A percentile compares a stretch with the other conserved stretches of the same genome.
These are phyloP conservation scores for Nebria brevicollis DNA, from an alignment of 2,888 invertebrate genomes.

Conservation along the genomic window DNA sequence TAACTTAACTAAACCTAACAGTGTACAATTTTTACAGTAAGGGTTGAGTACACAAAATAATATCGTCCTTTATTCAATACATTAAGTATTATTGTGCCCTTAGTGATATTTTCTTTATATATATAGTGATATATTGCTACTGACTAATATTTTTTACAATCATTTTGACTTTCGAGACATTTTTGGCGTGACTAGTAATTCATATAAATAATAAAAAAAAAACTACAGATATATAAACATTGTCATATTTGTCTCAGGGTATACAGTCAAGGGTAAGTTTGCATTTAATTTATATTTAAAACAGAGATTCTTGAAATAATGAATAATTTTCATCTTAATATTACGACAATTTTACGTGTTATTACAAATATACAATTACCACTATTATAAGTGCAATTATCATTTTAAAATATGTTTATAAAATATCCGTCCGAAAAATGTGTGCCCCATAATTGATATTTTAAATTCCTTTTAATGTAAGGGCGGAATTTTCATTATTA, in stretches of 20 bases:
- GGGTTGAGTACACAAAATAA: slow-evolving; percentile 47
- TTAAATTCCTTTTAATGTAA: neutral
- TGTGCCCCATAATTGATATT: no score
- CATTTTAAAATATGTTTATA: no score
- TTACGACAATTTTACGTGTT: no score
- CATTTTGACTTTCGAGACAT: neutral
- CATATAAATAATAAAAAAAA: slow-evolving; percentile 26
- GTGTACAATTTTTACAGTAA: slow-evolving; percentile 45
- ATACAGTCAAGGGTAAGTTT: no score
- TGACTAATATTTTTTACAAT: slow-evolving; percentile 65
- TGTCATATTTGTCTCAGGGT: no score
- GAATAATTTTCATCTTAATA: no score
- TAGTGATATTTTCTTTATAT: slow-evolving; percentile 41
- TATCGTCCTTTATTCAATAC: slow-evolving; percentile 38
- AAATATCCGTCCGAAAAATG: no score
- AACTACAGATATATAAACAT: neutral
- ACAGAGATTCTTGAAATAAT: no score
- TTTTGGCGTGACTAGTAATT: slow-evolving; percentile 44
- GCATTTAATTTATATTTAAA: no score
- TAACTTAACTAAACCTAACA: slow-evolving; percentile 44
- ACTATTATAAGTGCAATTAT: no score
- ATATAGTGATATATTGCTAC: slow-evolving; percentile 37
- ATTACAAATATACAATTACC: no score
- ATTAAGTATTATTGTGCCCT: slow-evolving; percentile 47
- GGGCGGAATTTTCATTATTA: neutral